phyloP scores from a whole-genome alignment of 2,888 invertebrate genomes.

The Gasteruption jaculator region DNA sequence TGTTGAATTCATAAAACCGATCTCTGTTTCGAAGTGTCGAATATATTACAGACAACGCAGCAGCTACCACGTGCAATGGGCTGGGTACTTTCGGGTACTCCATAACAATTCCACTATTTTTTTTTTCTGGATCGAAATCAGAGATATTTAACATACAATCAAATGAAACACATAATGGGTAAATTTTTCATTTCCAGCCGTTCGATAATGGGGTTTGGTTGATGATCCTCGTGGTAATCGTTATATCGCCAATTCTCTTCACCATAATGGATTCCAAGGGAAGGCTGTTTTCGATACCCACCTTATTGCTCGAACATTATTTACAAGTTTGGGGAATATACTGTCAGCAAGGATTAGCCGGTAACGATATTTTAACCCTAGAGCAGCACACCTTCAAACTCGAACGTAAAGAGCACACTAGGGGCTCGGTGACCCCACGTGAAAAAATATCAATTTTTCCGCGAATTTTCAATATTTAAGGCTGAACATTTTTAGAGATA shows the following conservation, averaged over 20 bases:
- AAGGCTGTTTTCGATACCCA: too few species aligned
- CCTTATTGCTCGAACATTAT: constrained; percentile 8
- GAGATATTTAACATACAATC: too few species aligned
- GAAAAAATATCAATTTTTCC: too few species aligned
- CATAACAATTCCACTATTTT: too few species aligned
- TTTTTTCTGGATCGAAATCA: too few species aligned
- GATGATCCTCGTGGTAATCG: constrained; percentile 19
- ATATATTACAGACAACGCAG: constrained; percentile 22
- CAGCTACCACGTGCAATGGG: constrained; percentile 22
- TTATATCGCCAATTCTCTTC: constrained; percentile 23
- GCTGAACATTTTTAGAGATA: too few species aligned
- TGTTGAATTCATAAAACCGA: constrained; percentile 19
- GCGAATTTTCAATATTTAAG: too few species aligned
- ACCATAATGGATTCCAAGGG: constrained; percentile 24
- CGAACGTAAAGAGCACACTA: too few species aligned
- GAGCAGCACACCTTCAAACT: too few species aligned
- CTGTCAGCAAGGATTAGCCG: constrained; percentile 24
- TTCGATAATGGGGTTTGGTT: constrained; percentile 24
- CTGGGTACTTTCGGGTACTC: constrained; percentile 29
- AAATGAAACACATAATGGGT: too few species aligned
- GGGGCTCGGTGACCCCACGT: too few species aligned
- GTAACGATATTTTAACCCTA: constrained; percentile 11
- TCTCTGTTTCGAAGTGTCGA: constrained; percentile 16
- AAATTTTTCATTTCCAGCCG: too few species aligned
- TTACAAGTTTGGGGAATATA: constrained; percentile 20